A percentile compares a stretch with the other conserved stretches of the same genome.
phyloP scores from a whole-genome alignment of 2,888 invertebrate species.

The Sepioteuthis lessoniana region DNA sequence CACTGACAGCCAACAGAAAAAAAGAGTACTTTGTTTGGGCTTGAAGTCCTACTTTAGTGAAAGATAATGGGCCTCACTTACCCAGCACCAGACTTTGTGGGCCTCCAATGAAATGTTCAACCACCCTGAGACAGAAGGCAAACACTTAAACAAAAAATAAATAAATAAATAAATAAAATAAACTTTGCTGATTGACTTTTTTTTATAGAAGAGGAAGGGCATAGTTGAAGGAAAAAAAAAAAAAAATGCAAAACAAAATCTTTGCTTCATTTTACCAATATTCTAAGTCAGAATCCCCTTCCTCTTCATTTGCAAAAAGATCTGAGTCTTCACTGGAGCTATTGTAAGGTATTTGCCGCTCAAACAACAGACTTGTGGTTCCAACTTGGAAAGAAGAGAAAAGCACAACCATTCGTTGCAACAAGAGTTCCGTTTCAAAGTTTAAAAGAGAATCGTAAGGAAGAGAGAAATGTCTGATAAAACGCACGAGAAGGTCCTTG shows the following conservation, averaged over 20 bases:
- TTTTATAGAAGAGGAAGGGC: no score
- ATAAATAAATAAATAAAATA: background rate
- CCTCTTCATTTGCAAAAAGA: slow-evolving; percentile 59
- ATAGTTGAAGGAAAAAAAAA: background rate
- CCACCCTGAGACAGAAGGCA: slow-evolving; percentile 4
- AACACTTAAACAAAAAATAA: background rate
- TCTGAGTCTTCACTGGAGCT: slow-evolving; percentile 58
- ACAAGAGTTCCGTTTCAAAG: slow-evolving; percentile 66
- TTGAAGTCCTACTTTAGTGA: background rate
- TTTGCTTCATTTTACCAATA: slow-evolving; percentile 67
- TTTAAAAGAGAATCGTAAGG: slow-evolving; percentile 61
- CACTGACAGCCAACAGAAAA: background rate
- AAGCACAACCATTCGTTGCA: slow-evolving; percentile 60
- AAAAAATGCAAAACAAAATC: background rate
- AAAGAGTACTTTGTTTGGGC: background rate
- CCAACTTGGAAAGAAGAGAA: slow-evolving; percentile 60
- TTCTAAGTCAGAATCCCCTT: slow-evolving; percentile 70
- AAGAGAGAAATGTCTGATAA: slow-evolving; percentile 58
- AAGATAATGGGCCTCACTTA: background rate
- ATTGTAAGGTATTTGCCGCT: slow-evolving; percentile 58
- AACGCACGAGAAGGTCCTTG: slow-evolving; percentile 60
- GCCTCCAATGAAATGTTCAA: background rate
- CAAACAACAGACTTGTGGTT: slow-evolving; percentile 61
- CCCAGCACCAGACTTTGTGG: background rate
- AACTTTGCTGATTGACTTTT: no score